These are phyloP conservation scores for Leptopilina drosophilae DNA, from an alignment of 2,888 invertebrate species.

Conservation along the genomic window DNA sequence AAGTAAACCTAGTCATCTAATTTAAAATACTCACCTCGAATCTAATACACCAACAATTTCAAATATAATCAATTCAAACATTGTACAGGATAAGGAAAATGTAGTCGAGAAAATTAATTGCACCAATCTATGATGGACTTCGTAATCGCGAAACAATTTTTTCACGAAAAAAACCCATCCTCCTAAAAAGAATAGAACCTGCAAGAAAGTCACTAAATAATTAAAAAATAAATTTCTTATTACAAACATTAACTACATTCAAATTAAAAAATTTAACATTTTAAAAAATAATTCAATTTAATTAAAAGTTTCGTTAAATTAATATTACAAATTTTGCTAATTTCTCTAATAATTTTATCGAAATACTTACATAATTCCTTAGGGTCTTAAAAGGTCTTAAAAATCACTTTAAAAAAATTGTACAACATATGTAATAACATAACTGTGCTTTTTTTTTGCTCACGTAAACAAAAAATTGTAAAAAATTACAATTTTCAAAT, in stretches of 20 bases:
- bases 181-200: constrained; percentile 96
- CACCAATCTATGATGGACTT: constrained; percentile 95
- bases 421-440: not conserved
- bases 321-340: too few relatives aligned
- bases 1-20: constrained; percentile 52
- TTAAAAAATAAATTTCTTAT: not conserved
- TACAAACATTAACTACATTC: too few relatives aligned
- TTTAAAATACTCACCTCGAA: constrained; percentile 83
- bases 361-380: not conserved
- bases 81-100: constrained; percentile 97
- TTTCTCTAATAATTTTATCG: not conserved
- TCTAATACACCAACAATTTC: constrained; percentile 97
- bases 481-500: not conserved
- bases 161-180: constrained; percentile 99
- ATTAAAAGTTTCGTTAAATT: too few relatives aligned
- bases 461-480: constrained; percentile 29
- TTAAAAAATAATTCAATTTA: too few relatives aligned
- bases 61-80: constrained; percentile 99
- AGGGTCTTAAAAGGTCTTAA: not conserved
- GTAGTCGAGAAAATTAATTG: constrained; percentile 97
- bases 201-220: constrained; percentile 65
- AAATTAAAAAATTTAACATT: too few relatives aligned
- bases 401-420: not conserved
- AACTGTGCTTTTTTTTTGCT: not conserved
- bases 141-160: constrained; percentile 97